These are phyloP conservation scores for Tetranychus truncatus DNA, from an alignment of 2,888 invertebrate species.

Conservation along the genomic window DNA sequence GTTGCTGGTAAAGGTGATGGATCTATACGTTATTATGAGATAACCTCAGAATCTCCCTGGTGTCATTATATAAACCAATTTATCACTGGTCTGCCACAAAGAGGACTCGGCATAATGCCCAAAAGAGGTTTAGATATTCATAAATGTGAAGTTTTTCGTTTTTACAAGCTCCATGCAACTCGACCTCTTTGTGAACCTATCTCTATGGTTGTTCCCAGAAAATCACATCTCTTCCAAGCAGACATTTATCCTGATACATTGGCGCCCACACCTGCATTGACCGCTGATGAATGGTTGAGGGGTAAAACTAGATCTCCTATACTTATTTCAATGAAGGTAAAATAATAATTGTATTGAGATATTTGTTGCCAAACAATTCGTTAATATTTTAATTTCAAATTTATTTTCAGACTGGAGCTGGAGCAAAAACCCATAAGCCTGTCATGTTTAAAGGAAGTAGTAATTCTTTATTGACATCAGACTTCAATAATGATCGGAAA, in stretches of 20 bases:
- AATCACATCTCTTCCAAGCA: constrained; percentile 91
- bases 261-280: constrained; percentile 66
- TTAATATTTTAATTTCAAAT: not conserved
- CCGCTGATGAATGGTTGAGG: constrained; percentile 61
- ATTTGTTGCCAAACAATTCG: not conserved
- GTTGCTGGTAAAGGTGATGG: constrained; percentile 92
- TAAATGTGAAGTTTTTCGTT: constrained; percentile 80
- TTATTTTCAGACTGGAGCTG: constrained; percentile 24
- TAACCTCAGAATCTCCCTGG: constrained; percentile 79
- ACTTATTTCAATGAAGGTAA: constrained; percentile 67
- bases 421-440: constrained; percentile 38
- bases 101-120: constrained; percentile 77
- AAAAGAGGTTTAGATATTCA: constrained; percentile 88
- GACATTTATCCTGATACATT: constrained; percentile 89
- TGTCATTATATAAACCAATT: constrained; percentile 92
- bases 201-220: constrained; percentile 94
- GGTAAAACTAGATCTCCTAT: constrained; percentile 78
- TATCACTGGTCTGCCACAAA: constrained; percentile 90
- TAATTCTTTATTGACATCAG: constrained; percentile 39
- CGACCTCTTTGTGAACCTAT: constrained; percentile 61
- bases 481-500: constrained; percentile 63
- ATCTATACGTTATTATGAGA: constrained; percentile 81
- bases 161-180: constrained; percentile 68
- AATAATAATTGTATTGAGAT: not conserved
- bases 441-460: constrained; percentile 42